Evolutionary conservation across 2,113 vertebrate genomes (phyloP).

Genomic region (Aix galericulata): DNA sequence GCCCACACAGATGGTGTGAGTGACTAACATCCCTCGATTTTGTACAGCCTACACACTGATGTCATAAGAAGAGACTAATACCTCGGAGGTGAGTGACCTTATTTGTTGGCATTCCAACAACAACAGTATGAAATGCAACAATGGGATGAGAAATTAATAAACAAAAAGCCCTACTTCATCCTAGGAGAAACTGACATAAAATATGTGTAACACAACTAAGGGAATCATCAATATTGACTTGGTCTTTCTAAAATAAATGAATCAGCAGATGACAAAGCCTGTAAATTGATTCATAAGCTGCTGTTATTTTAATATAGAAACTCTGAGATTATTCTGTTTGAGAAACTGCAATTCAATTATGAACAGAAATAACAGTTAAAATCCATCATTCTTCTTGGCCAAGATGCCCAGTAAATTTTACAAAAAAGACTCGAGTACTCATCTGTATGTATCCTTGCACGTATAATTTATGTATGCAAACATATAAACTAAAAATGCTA

Average conservation of each 20-base stretch:
- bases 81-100: constrained; percentile 33
- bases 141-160: background rate
- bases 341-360: background rate
- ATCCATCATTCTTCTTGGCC: background rate
- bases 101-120: constrained; percentile 16
- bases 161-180: background rate
- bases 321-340: background rate
- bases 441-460: background rate
- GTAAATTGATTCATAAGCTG: constrained; percentile 41
- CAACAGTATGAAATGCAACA: constrained; percentile 23
- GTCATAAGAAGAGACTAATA: constrained; percentile 56
- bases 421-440: background rate
- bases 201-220: background rate
- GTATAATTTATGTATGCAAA: background rate
- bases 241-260: constrained; percentile 16
- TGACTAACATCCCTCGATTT: constrained; percentile 66
- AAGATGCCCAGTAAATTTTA: background rate
- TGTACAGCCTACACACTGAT: constrained; percentile 62
- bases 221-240: background rate
- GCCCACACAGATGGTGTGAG: constrained; percentile 69
- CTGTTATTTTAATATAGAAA: background rate
- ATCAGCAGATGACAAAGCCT: constrained; percentile 47
- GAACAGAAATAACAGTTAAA: constrained; percentile 32
- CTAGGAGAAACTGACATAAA: constrained; percentile 25
- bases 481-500: background rate